Base-by-base conservation (phyloP, 1,140 invertebrate genomes). In the Drosophila miranda region DNA sequence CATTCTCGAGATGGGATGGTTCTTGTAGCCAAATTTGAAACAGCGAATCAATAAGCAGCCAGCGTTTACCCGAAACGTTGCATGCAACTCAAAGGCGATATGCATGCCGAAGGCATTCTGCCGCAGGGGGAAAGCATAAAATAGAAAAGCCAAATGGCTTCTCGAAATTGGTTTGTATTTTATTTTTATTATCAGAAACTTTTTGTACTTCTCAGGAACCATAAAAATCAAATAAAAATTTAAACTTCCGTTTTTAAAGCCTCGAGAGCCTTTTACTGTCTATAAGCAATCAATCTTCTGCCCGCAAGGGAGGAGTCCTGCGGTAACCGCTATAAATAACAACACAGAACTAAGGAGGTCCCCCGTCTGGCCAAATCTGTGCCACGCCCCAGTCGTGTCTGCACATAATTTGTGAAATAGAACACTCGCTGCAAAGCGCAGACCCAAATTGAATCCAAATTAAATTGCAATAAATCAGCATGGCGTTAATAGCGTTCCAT, bases 401-500 rank as follows among this genome's bases (percentile, higher is more conserved):
- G 76, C 81, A 79, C 81, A 84, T 84, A 84, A 83, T 83, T 83
- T 83, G 80, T 73, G 80, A 76, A 80, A 84, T 84, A 76, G 84
- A 83, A 84, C 66, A 86, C 80, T 84, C 64, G 79, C 44, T 46
- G 34, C 62, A 16, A 8, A 28, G 51, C 44, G 63, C 70, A 63
- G 71, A 61, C 71, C 71, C 81, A 80, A 80, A 84, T 84, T 84
- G 80, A 86, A 84, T 80, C 72, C 74, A 84, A 84, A 84, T 86
- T 86, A 84, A 84, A 84, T 86, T 84, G 81, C 77, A 77, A 86
- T 84, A 84, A 84, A 84, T 84, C 80, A 86, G 63, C 72, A 68
- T 77, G 81, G 81, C 77, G 76, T 86, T 84, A 84, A 84, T 84
- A 80, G 80, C 80, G 58, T 78, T 82, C 64, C 70, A 30, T 9